Percentiles rank a stretch among this genome's conserved stretches.
phyloP scores from a whole-genome alignment of 2,888 invertebrate species.

The Hydraecia micacea region DNA sequence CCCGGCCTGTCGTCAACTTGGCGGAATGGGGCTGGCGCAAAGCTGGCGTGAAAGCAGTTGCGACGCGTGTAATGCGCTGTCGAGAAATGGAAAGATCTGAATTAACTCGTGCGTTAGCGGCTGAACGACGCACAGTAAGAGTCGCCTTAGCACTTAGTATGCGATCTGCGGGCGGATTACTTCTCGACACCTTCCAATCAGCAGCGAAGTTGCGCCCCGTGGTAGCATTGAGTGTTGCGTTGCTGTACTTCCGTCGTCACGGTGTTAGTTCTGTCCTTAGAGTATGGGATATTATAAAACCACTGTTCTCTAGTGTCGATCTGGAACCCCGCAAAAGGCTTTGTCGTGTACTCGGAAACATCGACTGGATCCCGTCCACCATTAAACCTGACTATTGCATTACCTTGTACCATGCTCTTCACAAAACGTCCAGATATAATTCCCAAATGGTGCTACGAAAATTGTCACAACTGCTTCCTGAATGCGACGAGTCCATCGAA shows the following conservation, averaged over 20 bases:
- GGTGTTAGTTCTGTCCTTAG: conserved; percentile 59
- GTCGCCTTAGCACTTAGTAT: conserved; percentile 70
- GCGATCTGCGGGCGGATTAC: not conserved
- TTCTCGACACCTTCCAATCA: conserved; percentile 58
- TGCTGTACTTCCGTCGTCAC: conserved; percentile 64
- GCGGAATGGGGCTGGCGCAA: conserved; percentile 70
- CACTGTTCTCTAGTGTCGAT: conserved; percentile 67
- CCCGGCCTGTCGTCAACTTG: conserved; percentile 71
- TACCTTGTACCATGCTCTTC: conserved; percentile 67
- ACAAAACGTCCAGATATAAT: conserved; percentile 56
- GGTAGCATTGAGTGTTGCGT: conserved; percentile 70
- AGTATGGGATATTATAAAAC: conserved; percentile 76
- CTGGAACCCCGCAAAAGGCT: conserved; percentile 49
- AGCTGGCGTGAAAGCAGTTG: conserved; percentile 77
- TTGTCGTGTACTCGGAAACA: conserved; percentile 43
- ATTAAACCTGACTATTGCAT: conserved; percentile 74
- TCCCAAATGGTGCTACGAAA: conserved; percentile 60
- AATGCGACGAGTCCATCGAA: conserved; percentile 65
- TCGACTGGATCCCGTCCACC: conserved; percentile 64
- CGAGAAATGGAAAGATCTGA: conserved; percentile 63
- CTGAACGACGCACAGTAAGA: conserved; percentile 70
- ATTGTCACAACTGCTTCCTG: conserved; percentile 67
- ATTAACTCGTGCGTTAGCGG: conserved; percentile 66
- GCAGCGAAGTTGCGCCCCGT: conserved; percentile 70
- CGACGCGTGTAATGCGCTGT: conserved; percentile 72